These are phyloP conservation scores for Colaptes auratus DNA, from an alignment of 2,113 vertebrate genomes.

Conservation along the genomic window DNA sequence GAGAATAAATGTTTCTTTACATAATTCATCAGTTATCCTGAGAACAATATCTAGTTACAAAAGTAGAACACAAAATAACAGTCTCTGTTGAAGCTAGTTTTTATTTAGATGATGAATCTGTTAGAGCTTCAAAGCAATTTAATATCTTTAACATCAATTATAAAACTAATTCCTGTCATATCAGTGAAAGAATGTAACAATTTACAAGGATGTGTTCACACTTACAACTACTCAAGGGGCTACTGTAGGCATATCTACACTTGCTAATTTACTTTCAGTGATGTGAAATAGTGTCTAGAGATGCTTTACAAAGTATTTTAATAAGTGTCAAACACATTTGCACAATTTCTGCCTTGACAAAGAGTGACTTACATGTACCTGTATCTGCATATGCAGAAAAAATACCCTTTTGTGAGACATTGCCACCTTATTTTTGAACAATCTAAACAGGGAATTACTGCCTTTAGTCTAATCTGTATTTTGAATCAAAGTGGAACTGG, in stretches of 20 bases:
- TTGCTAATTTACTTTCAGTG: conserved; percentile 42
- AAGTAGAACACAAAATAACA: not conserved
- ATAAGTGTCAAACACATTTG: not conserved
- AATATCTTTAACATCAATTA: conserved; percentile 30
- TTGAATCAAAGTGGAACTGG: not conserved
- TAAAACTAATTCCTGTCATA: conserved; percentile 45
- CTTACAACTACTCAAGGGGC: not conserved
- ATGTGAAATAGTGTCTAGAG: conserved; percentile 13
- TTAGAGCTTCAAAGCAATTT: conserved; percentile 26
- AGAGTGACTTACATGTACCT: conserved; percentile 26
- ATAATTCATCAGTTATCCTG: not conserved
- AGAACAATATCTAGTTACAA: not conserved
- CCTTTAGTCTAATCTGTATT: conserved; percentile 7
- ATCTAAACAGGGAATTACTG: not conserved
- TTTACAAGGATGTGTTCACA: conserved; percentile 34
- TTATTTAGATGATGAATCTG: conserved; percentile 36
- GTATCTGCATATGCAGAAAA: not conserved
- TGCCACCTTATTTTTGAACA: not conserved
- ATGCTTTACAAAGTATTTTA: conserved; percentile 56
- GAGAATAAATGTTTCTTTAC: not conserved
- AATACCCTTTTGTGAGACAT: not conserved
- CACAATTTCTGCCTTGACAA: not conserved
- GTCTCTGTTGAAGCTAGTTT: conserved; percentile 1
- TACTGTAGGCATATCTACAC: not conserved
- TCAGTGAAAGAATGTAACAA: conserved; percentile 30